These are phyloP conservation scores for Magallana gigas DNA, from an alignment of 1,140 invertebrate species.

Conservation along the genomic window DNA sequence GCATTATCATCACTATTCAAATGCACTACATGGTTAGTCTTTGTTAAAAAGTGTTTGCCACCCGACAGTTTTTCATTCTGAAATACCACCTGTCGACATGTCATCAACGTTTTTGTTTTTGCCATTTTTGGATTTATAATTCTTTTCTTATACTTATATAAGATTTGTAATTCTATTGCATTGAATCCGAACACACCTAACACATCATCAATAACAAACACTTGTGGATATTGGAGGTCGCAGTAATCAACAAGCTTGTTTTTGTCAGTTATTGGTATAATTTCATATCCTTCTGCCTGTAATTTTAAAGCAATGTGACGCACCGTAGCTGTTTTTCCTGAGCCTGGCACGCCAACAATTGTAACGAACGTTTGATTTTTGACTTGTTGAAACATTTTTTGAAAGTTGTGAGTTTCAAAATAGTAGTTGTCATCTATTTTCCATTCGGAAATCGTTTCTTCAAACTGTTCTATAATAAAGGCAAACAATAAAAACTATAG, in stretches of 20 bases:
- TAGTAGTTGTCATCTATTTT: neutral
- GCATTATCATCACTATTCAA: neutral
- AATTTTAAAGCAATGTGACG: neutral
- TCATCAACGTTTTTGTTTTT: neutral
- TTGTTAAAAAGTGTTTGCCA: neutral
- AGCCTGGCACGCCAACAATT: neutral
- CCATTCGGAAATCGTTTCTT: neutral
- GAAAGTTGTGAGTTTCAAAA: neutral
- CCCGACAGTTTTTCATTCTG: neutral
- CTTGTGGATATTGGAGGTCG: neutral
- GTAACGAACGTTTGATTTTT: neutral
- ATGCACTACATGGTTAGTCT: neutral
- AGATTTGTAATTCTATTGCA: neutral
- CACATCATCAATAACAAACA: constrained; percentile 12
- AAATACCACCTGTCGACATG: neutral
- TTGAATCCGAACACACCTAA: neutral
- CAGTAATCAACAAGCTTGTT: neutral
- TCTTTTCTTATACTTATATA: neutral
- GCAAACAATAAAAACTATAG: too few relatives aligned
- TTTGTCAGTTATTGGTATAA: neutral
- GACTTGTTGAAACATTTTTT: neutral
- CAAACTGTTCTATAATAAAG: neutral
- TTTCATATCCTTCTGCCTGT: neutral
- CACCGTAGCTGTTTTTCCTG: neutral
- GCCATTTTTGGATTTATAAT: neutral